Conservation (phyloP, 2,113 vertebrate species). For the Alexandromys fortis region DNA sequence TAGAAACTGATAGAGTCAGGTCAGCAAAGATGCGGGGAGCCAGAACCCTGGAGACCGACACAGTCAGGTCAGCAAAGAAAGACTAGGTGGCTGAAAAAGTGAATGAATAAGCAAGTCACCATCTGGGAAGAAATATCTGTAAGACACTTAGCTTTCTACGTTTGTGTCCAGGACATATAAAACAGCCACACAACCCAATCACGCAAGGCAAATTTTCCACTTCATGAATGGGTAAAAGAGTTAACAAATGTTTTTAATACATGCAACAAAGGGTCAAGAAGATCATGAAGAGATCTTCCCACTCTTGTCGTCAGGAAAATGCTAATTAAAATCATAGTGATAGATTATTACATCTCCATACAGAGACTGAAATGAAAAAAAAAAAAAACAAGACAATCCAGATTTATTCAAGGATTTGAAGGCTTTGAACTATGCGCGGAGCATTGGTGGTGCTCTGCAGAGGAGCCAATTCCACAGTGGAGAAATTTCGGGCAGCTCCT, state of each 20-base stretch:
- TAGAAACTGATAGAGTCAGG: neutral
- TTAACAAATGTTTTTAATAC: neutral
- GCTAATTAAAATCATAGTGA: neutral
- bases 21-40: neutral
- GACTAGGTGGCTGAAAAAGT: neutral
- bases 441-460: no score
- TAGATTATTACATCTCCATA: neutral
- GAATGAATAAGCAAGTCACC: neutral
- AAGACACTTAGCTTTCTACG: neutral
- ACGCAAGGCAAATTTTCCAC: neutral
- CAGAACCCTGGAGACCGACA: neutral
- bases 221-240: neutral
- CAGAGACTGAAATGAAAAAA: neutral
- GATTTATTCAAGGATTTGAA: neutral
- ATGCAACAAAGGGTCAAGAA: neutral
- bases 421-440: fast-evolving
- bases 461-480: neutral
- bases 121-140: neutral
- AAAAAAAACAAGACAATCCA: neutral
- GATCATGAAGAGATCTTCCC: neutral
- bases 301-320: neutral
- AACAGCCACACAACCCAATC: neutral
- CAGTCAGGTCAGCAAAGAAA: neutral
- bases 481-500: neutral
- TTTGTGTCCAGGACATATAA: neutral